Base-by-base conservation (phyloP, 1,140 invertebrate species). In the Drosophila sproati region DNA sequence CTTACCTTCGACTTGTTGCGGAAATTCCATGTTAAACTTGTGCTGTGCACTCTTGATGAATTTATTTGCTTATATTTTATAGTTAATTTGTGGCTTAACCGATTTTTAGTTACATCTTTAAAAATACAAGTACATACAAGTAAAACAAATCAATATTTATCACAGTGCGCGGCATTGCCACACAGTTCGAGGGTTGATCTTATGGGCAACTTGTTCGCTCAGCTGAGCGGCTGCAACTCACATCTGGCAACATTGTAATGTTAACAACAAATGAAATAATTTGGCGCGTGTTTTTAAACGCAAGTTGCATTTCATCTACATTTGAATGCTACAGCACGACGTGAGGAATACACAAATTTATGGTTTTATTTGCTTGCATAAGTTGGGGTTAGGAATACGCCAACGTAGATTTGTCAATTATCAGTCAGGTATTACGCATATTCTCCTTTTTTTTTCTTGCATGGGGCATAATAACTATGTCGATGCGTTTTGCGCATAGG, bases 1-100 rank as follows among this genome's bases (percentile, higher is more conserved):
- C 75, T 57, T 69, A 87, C 82, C 82, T 82, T 82, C 78, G 39
- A 87, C 73, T 82, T 82, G 78, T 45, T 80, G 77, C 0, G 82
- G 63, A 61, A 80, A 87, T 71, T 87, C 82, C 80, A 82, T 87
- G 41, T 8, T 52, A 50, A 35, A 41, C 8, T 61, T 73, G 47
- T 55, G 70, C 31, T 34, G 31, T n/a, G 56, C 55, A 60, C 63
- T 59, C 5, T 57, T 47, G 3, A 45, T 45, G n/a, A 66, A 43
- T 51, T 37, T 29, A 5, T 5, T 35, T 12, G 12, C 31, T 45
- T 51, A 51, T 37, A 1, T 12, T 41, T 35, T 59, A 37, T 3
- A 52, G 7, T 57, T 52, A 45, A 50, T 41, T 41, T 50, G 35
- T 35, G 12, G 35, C 2, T 71, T 54, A 34, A 56, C 52, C 31